A percentile compares a stretch with the other conserved stretches of the same genome.
These are phyloP conservation scores for Urophycis tenuis DNA, from an alignment of 2,797 vertebrate species.

Conservation along the genomic window DNA sequence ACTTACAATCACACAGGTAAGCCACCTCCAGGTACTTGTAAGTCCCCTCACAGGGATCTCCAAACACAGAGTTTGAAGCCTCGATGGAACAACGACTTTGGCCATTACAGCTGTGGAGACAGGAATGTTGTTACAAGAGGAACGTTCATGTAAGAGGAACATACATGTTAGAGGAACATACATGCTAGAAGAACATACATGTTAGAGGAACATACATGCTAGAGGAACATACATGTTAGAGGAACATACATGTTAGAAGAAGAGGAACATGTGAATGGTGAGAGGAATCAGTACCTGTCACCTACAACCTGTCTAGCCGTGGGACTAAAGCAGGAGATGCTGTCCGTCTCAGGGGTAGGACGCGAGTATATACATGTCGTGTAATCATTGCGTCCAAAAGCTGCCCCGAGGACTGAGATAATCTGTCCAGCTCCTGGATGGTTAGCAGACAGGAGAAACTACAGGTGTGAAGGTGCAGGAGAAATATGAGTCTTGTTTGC, in stretches of 20 bases:
- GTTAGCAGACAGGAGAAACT: not conserved
- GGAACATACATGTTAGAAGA: too few relatives aligned
- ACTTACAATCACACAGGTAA: conserved; percentile 47
- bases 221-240: too few relatives aligned
- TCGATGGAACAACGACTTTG: conserved; percentile 35
- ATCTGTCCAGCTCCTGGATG: not conserved
- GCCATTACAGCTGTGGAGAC: conserved; percentile 45
- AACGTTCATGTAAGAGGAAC: too few relatives aligned
- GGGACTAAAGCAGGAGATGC: not conserved
- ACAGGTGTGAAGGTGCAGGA: not conserved
- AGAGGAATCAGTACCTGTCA: too few relatives aligned
- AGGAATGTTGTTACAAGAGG: conserved; percentile 6
- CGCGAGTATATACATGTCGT: not conserved
- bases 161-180: too few relatives aligned
- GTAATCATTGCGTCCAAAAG: not conserved
- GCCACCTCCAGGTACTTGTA: conserved; percentile 55
- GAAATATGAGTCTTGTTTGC: not conserved
- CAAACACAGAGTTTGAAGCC: conserved; percentile 20
- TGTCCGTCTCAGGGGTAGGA: not conserved
- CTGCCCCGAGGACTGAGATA: not conserved
- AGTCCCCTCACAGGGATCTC: conserved; percentile 27
- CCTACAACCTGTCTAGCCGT: not conserved
- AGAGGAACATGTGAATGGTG: not conserved
- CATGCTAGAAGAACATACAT: too few relatives aligned
- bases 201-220: too few relatives aligned